These are phyloP conservation scores for Telenomus remus DNA, from an alignment of 1,140 invertebrate species.

Conservation along the genomic window DNA sequence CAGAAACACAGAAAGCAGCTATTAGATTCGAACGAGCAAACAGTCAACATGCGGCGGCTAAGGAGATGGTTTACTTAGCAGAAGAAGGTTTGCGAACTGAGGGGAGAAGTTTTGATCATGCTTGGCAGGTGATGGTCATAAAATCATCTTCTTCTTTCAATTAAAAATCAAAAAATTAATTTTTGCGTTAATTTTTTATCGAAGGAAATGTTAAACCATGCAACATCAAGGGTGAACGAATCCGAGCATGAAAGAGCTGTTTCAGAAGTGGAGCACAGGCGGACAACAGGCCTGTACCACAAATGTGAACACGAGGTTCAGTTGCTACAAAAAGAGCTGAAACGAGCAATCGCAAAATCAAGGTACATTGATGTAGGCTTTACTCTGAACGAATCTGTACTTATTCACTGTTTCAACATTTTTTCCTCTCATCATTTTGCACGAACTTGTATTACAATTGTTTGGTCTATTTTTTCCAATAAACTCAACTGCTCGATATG, in stretches of 20 bases:
- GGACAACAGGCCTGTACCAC: slow-evolving; percentile 79
- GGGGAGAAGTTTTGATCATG: slow-evolving; percentile 84
- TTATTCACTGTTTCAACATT: slow-evolving; percentile 42
- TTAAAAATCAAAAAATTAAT: slow-evolving; percentile 4
- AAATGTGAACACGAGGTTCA: slow-evolving; percentile 80
- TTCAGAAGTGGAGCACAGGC: slow-evolving; percentile 82
- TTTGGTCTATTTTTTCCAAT: slow-evolving; percentile 40
- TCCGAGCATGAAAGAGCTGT: slow-evolving; percentile 83
- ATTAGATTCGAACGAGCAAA: slow-evolving; percentile 94
- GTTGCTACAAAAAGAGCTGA: slow-evolving; percentile 81
- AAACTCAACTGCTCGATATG: slow-evolving; percentile 53
- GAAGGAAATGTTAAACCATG: slow-evolving; percentile 96
- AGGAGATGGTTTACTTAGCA: slow-evolving; percentile 94
- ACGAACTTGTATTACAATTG: slow-evolving; percentile 17
- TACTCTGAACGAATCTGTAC: slow-evolving; percentile 39
- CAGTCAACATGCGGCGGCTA: slow-evolving; percentile 93
- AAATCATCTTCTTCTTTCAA: neutral
- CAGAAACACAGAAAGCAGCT: slow-evolving; percentile 87
- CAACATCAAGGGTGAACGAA: slow-evolving; percentile 89
- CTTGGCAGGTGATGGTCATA: slow-evolving; percentile 86
- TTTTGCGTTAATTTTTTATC: neutral
- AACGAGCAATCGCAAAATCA: slow-evolving; percentile 83
- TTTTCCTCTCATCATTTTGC: slow-evolving; percentile 53
- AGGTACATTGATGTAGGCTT: slow-evolving; percentile 69
- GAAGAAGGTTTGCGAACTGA: slow-evolving; percentile 87